These are phyloP conservation scores for Lepilemur ruficaudatus DNA, from an alignment of 2,797 vertebrate genomes.

Conservation along the genomic window DNA sequence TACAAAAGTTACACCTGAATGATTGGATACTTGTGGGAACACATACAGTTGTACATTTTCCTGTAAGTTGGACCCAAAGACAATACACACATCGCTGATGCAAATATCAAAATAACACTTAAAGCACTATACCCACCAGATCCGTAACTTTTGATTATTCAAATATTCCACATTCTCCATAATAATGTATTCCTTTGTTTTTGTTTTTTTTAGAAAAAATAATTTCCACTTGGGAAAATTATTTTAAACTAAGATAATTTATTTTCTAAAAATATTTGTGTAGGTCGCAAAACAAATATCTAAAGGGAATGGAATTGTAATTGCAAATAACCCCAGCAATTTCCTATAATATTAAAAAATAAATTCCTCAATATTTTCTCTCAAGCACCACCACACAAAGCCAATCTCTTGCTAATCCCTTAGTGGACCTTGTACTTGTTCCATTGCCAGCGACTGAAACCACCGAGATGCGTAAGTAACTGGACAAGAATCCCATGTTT, in stretches of 20 bases:
- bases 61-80: background rate
- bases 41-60: background rate
- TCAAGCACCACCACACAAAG: background rate
- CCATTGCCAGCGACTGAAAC: background rate
- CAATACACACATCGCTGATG: background rate
- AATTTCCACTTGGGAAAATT: background rate
- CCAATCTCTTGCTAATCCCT: background rate
- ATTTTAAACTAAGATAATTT: constrained; percentile 13
- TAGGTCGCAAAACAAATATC: background rate
- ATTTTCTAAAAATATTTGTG: constrained; percentile 16
- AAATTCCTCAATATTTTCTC: background rate
- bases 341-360: background rate
- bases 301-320: background rate
- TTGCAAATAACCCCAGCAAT: background rate
- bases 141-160: background rate
- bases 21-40: background rate
- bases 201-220: background rate
- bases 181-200: background rate
- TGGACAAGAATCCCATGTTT: background rate
- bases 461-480: background rate
- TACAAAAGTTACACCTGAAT: background rate
- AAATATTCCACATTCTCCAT: background rate
- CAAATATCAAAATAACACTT: background rate
- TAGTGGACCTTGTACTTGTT: background rate
- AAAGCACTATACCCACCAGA: background rate